phyloP scores from a whole-genome alignment of 2,113 vertebrate genomes.

The Microtus richardsoni region DNA sequence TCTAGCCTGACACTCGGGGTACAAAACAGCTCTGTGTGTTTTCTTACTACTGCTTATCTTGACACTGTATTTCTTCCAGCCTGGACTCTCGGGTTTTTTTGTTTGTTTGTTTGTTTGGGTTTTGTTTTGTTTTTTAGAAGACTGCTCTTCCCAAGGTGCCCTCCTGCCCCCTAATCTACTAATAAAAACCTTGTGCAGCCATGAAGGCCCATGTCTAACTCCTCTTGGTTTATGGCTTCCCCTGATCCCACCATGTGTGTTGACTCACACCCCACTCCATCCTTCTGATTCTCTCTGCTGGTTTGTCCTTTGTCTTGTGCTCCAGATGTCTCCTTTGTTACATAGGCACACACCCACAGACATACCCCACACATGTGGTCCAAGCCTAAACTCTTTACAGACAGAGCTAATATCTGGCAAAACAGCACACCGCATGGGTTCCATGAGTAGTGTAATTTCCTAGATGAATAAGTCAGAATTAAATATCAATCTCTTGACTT shows the following conservation, averaged over 20 bases:
- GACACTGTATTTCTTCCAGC: background rate
- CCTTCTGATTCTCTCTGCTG: background rate
- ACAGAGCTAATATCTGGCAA: background rate
- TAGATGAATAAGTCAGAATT: background rate
- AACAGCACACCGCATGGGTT: background rate
- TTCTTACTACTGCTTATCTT: background rate
- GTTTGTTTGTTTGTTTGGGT: background rate
- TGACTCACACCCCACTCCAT: too few species aligned
- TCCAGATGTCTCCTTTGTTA: background rate
- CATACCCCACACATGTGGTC: too few species aligned
- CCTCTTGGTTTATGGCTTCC: background rate
- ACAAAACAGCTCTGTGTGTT: background rate
- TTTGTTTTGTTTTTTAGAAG: background rate
- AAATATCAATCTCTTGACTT: conserved; percentile 37
- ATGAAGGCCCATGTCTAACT: background rate
- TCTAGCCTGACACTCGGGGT: background rate
- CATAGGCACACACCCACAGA: background rate
- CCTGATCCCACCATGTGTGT: too few species aligned
- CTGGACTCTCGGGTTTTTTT: background rate
- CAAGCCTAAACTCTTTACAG: background rate
- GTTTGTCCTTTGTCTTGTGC: background rate
- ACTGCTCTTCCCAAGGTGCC: background rate
- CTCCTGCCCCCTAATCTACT: background rate
- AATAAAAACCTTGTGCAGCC: background rate
- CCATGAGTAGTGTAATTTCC: background rate